These are phyloP conservation scores for Opisthograptis luteolata DNA, from an alignment of 2,888 invertebrate species.

Conservation along the genomic window DNA sequence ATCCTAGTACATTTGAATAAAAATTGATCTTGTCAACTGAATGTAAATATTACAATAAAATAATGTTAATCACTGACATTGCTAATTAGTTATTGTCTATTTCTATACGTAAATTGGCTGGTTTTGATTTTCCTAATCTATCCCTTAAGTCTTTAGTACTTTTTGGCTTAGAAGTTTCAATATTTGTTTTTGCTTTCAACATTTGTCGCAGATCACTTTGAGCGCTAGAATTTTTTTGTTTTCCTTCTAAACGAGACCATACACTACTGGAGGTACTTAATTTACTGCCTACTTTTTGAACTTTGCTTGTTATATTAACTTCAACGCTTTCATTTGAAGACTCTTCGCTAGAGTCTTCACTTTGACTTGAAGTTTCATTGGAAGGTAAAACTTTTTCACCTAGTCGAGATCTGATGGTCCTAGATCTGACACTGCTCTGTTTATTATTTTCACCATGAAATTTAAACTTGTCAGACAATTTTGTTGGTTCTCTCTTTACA, in stretches of 20 bases:
- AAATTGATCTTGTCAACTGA: background rate
- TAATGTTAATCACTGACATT: constrained; percentile 11
- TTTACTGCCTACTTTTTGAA: constrained; percentile 69
- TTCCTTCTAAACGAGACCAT: constrained; percentile 83
- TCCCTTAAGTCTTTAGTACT: constrained; percentile 65
- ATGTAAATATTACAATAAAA: background rate
- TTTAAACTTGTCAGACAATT: constrained; percentile 72
- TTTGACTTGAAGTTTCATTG: constrained; percentile 21
- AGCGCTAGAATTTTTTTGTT: constrained; percentile 43
- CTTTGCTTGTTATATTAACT: constrained; percentile 79
- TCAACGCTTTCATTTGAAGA: constrained; percentile 60
- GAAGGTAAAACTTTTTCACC: constrained; percentile 60
- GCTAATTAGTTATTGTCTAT: constrained; percentile 77
- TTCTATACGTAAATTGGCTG: constrained; percentile 76
- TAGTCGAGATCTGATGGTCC: constrained; percentile 62
- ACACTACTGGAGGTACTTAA: constrained; percentile 74
- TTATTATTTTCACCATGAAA: constrained; percentile 44
- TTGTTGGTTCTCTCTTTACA: constrained; percentile 57
- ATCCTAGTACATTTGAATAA: background rate
- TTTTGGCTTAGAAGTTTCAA: constrained; percentile 62
- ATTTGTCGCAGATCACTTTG: constrained; percentile 67
- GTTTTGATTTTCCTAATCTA: constrained; percentile 67
- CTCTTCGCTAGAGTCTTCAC: constrained; percentile 57
- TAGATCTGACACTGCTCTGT: constrained; percentile 45
- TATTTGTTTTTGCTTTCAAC: constrained; percentile 47